These are phyloP conservation scores for Chesias legatella DNA, from an alignment of 2,888 invertebrate genomes.

Conservation along the genomic window DNA sequence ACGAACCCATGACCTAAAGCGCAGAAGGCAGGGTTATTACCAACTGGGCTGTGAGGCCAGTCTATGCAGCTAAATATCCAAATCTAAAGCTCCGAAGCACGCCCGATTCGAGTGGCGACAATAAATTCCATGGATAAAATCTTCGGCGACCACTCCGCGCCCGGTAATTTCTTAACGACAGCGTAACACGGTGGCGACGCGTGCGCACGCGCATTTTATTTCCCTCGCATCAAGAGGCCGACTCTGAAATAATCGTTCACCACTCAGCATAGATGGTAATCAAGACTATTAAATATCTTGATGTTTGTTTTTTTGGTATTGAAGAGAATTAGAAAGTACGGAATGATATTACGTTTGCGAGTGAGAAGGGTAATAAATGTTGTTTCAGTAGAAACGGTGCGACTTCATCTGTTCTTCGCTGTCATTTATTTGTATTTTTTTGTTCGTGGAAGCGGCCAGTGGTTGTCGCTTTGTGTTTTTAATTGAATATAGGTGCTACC, in stretches of 20 bases:
- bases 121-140: slow-evolving; percentile 81
- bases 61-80: slow-evolving; percentile 11
- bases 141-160: slow-evolving; percentile 69
- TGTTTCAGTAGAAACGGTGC: slow-evolving; percentile 21
- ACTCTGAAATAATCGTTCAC: slow-evolving; percentile 76
- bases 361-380: slow-evolving; percentile 37
- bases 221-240: slow-evolving; percentile 68
- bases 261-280: slow-evolving; percentile 79
- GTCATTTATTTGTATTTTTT: slow-evolving; percentile 33
- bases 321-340: slow-evolving; percentile 55
- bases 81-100: slow-evolving; percentile 40
- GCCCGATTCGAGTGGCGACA: slow-evolving; percentile 66
- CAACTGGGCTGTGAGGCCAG: no score
- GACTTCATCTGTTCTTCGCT: slow-evolving; percentile 18
- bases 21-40: no score
- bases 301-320: slow-evolving; percentile 67
- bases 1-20: no score
- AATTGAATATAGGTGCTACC: slow-evolving; percentile 66
- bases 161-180: slow-evolving; percentile 78
- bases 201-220: slow-evolving; percentile 77
- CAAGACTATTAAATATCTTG: slow-evolving; percentile 76
- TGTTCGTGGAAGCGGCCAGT: slow-evolving; percentile 36
- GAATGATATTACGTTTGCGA: slow-evolving; percentile 35
- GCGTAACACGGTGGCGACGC: slow-evolving; percentile 79
- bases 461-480: slow-evolving; percentile 52